phyloP scores from a whole-genome alignment of 2,797 vertebrate species.

The Eulemur mongoz region DNA sequence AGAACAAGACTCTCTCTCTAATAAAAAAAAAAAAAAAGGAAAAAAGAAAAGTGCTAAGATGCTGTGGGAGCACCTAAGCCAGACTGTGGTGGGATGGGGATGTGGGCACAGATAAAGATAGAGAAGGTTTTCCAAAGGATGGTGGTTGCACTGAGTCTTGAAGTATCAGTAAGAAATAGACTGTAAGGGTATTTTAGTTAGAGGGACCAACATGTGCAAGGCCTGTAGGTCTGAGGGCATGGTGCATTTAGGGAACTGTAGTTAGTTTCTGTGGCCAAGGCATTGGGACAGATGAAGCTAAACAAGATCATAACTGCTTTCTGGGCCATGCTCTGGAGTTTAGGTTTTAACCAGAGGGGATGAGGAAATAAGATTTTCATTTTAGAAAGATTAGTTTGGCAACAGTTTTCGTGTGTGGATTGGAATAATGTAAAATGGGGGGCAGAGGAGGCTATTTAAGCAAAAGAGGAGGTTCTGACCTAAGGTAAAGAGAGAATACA shows the following conservation, averaged over 20 bases:
- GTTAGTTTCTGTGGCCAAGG: not conserved
- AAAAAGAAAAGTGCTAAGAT: not conserved
- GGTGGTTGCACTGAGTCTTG: not conserved
- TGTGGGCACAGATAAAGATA: not conserved
- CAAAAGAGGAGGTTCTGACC: not conserved
- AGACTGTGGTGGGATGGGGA: not conserved
- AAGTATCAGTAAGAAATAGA: not conserved
- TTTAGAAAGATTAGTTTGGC: constrained; percentile 36
- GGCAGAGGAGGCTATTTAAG: not conserved
- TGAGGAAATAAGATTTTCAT: not conserved
- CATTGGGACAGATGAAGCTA: not conserved
- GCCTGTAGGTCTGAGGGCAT: not conserved
- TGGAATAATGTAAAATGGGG: not conserved
- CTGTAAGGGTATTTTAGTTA: not conserved
- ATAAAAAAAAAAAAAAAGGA: not conserved
- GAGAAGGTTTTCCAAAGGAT: not conserved
- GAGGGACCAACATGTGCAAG: not conserved
- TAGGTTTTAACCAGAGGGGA: not conserved
- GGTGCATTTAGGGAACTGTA: not conserved
- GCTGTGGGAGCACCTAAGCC: not conserved
- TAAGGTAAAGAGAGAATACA: not conserved
- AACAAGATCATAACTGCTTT: not conserved
- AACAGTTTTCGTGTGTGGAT: not conserved
- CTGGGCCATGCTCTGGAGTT: not conserved
- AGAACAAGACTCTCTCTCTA: not conserved